Evolutionary conservation across 2,797 vertebrate genomes (phyloP).

Genomic region (Macropodus opercularis): DNA sequence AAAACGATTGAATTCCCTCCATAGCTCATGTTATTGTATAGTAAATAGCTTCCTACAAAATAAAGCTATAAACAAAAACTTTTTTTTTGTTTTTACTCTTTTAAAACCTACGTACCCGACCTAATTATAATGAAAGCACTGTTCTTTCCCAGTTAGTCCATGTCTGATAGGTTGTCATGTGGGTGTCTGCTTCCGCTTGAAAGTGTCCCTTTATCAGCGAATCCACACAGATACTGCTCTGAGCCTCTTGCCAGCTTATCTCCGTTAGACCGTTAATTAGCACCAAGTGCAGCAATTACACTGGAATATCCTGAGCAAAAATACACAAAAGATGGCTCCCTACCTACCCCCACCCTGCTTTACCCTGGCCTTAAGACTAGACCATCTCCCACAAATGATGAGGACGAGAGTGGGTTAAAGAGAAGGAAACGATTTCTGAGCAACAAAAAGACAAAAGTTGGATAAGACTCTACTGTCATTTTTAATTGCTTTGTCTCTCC

Average conservation of each 20-base stretch:
- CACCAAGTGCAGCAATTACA: conserved; percentile 79
- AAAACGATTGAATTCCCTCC: conserved; percentile 17
- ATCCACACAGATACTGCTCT: conserved; percentile 65
- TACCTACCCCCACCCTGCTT: conserved; percentile 29
- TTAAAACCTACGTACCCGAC: conserved; percentile 43
- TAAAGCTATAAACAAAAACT: conserved; percentile 39
- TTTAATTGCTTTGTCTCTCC: conserved; percentile 83
- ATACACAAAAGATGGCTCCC: conserved; percentile 72
- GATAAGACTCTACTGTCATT: conserved; percentile 72
- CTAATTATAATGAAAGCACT: conserved; percentile 69
- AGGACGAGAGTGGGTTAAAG: conserved; percentile 37
- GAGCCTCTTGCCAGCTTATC: conserved; percentile 76
- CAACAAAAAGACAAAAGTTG: conserved; percentile 66
- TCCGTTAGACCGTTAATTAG: conserved; percentile 78
- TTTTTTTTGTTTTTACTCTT: conserved; percentile 17
- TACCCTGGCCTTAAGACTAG: conserved; percentile 58
- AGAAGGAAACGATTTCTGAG: conserved; percentile 48
- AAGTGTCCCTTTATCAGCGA: conserved; percentile 77
- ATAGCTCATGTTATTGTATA: conserved; percentile 17
- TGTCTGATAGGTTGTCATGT: conserved; percentile 69
- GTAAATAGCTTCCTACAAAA: conserved; percentile 33
- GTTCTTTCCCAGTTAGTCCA: conserved; percentile 50
- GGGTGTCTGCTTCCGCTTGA: conserved; percentile 65
- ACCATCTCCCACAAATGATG: conserved; percentile 61
- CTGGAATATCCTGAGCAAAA: conserved; percentile 75